These are phyloP conservation scores for Kryptopterus vitreolus DNA, from an alignment of 2,797 vertebrate genomes.

Conservation along the genomic window DNA sequence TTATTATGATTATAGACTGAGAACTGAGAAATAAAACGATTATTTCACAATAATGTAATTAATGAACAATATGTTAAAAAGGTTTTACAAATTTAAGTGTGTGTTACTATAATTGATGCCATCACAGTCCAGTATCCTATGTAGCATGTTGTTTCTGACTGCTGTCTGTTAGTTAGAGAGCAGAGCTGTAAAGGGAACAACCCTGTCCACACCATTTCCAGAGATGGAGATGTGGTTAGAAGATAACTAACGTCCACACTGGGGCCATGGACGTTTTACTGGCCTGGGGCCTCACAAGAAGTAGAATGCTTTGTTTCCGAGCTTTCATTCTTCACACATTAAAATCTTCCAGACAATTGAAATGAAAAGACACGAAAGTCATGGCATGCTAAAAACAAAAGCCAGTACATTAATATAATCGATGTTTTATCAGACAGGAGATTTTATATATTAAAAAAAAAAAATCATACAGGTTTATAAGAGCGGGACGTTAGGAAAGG, in stretches of 20 bases:
- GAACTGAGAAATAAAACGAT: background rate
- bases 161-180: slow-evolving; percentile 42
- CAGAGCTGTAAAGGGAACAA: slow-evolving; percentile 38
- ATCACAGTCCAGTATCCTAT: background rate
- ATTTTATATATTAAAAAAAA: background rate
- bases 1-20: too few relatives aligned
- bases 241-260: slow-evolving; percentile 50
- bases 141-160: slow-evolving; percentile 28
- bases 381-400: background rate
- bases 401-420: background rate
- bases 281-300: slow-evolving; percentile 25
- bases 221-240: slow-evolving; percentile 52
- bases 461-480: background rate
- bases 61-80: background rate
- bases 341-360: slow-evolving; percentile 17
- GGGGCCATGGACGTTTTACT: slow-evolving; percentile 35
- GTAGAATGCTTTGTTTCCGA: slow-evolving; percentile 20
- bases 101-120: slow-evolving; percentile 13
- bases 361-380: slow-evolving; percentile 15
- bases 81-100: slow-evolving; percentile 11
- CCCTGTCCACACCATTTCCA: slow-evolving; percentile 40
- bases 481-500: background rate
- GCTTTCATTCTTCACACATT: slow-evolving; percentile 6
- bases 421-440: background rate
- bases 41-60: background rate